These are phyloP conservation scores for Ctenosaura bakeri DNA, from an alignment of 2,797 vertebrate genomes.

Conservation along the genomic window DNA sequence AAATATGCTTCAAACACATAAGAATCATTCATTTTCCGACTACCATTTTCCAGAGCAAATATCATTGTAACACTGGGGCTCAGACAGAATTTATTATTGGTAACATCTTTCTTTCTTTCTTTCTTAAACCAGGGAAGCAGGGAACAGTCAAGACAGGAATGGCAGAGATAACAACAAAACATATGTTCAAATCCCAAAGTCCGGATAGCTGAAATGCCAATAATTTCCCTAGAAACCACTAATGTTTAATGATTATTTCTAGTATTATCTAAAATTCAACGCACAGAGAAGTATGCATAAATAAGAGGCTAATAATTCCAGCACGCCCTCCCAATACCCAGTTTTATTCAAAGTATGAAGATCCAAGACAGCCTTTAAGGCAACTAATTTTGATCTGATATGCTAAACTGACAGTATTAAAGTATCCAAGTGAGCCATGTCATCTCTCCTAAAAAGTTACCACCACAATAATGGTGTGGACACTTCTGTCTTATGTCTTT, in stretches of 20 bases:
- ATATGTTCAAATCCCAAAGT: neutral
- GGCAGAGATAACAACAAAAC: neutral
- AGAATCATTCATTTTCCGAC: too few species aligned
- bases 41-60: neutral
- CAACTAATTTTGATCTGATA: constrained; percentile 26
- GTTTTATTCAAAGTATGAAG: neutral
- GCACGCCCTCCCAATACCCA: neutral
- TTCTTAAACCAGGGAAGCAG: too few species aligned
- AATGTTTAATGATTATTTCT: neutral
- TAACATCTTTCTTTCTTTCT: neutral
- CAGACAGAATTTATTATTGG: neutral
- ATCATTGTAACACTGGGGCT: neutral
- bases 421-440: neutral
- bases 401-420: constrained; percentile 17
- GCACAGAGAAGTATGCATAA: neutral
- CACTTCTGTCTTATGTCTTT: constrained; percentile 23
- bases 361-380: neutral
- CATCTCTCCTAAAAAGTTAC: neutral
- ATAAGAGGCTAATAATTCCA: neutral
- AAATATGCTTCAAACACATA: too few species aligned
- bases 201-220: neutral
- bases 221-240: neutral
- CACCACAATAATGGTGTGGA: neutral
- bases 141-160: too few species aligned
- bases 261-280: neutral